Base-by-base conservation (phyloP, 2,113 vertebrate species). In the Aphyosemion australe region DNA sequence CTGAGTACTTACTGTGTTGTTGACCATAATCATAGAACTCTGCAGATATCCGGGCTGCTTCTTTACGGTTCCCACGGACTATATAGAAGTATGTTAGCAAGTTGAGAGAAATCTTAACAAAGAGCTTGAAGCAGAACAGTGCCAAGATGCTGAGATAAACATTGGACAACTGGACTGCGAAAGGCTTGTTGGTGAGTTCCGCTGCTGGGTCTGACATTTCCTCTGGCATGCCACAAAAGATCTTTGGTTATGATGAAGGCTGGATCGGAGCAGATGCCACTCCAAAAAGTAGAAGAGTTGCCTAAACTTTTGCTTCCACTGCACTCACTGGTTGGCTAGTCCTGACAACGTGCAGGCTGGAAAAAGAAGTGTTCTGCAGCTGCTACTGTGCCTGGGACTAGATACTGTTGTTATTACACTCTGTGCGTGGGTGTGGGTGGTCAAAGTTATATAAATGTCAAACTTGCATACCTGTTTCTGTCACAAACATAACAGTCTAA, bases 81-180 rank as follows among this genome's bases (percentile, higher is more conserved):
- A 98, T 94, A 89, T 98, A 99, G 92, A 98, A 97, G 83, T 98
- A 95, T 31, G 96, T 95, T 21, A 99, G 95, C 72, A 98, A 92
- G 85, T 95, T 97, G 0, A 99, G 95, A 78, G 96, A 96, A 78
- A 99, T 96, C 91, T 97, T 98, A 76, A 99, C 93, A 76, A 98
- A 98, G 61, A 99, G 94, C 72, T 98, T 99, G 84, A 98, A 99
- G 85, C 96, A 98, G 89, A 99, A 99, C 65, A 99, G 95, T 0
- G 95, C 95, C 75, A 98, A 92, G 79, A 99, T 99, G 34, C 96
- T 98, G 81, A 99, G 93, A 92, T 99, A 99, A 90, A 96, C 96
- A 88, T 96, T 97, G 80, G 95, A 95, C 79, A 98, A 85, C 85
- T 95, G 95, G 65, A 92, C 92, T 21, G 95, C 90, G 49, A 99